These are phyloP conservation scores for Muntiacus reevesi DNA, from an alignment of 2,113 vertebrate species.

Conservation along the genomic window DNA sequence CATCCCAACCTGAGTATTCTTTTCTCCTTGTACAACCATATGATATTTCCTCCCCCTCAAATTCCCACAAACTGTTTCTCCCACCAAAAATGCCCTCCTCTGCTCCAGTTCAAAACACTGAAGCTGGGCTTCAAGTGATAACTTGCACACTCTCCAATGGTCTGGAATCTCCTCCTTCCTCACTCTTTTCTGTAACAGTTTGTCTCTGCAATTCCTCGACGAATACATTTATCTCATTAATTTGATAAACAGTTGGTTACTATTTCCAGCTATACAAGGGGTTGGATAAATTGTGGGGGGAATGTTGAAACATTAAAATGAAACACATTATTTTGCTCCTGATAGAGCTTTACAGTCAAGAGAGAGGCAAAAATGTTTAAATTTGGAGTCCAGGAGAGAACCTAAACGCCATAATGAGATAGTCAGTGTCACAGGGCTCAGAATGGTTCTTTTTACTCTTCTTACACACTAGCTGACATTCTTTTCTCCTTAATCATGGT, in stretches of 20 bases:
- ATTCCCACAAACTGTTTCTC: background rate
- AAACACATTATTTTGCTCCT: background rate
- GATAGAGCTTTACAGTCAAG: background rate
- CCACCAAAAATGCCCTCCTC: background rate
- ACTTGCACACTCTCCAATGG: background rate
- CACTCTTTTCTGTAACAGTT: background rate
- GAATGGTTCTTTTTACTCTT: background rate
- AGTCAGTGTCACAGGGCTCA: background rate
- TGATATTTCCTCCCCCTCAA: background rate
- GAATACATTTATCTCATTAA: background rate
- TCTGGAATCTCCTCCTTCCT: background rate
- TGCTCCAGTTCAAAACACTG: background rate
- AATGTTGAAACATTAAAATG: background rate
- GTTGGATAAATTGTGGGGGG: background rate
- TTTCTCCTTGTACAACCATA: fast-evolving
- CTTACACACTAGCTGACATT: background rate
- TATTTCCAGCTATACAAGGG: background rate
- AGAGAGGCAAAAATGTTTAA: background rate
- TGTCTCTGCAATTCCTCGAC: background rate
- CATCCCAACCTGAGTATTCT: background rate
- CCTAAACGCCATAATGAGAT: background rate
- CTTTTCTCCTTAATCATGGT: background rate
- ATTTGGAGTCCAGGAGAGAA: background rate
- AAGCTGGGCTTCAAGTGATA: background rate
- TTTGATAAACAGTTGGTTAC: background rate